Evolutionary conservation across 2,113 vertebrate species (phyloP), one percentile per base, ranked within the genome.

Genomic region (Cochlearius cochlearius): DNA sequence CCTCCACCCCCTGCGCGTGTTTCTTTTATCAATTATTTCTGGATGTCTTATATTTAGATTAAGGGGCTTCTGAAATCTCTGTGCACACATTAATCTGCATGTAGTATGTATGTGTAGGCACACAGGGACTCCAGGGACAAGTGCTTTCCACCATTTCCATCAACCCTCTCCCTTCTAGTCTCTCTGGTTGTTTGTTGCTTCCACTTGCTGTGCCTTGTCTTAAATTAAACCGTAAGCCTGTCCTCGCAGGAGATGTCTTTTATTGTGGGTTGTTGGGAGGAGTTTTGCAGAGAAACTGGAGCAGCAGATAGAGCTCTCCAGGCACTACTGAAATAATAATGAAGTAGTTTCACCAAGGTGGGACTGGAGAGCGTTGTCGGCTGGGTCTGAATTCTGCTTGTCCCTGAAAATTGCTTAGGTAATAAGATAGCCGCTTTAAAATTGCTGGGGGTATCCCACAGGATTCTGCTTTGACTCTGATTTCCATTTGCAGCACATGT

Each of bases 251-350:
- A 93, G 53, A 92, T 73, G 77, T 25, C 86, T 96, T 96, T 94
- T 88, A 73, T 83, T 94, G 67, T 91, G 66, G 25, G 25, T 60
- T 96, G 84, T 94, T 75, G 78, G 74, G 95, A 91, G 77, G 73
- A 81, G 66, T 93, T 96, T 92, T 90, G 66, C 93, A 80, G 91
- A 91, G 94, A 95, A 95, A 95, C 81, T 94, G 64, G 74, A 91
- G 58, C 89, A 64, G 85, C 90, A 82, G 84, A 87, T 82, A 97
- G 84, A 95, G 81, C 95, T 96, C 96, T 96, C 96, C 74, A 94
- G 95, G 94, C 87, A 73, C 89, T 90, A 90, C 92, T 97, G 95
- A 96, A 96, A 96, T 95, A 96, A 95, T 97, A 97, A 97, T 96
- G 93, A 96, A 96, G 89, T 91, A 86, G 81, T 96, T 95, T 96